Base-by-base conservation (phyloP, 2,888 invertebrate species). In the Hyposoter didymator region DNA sequence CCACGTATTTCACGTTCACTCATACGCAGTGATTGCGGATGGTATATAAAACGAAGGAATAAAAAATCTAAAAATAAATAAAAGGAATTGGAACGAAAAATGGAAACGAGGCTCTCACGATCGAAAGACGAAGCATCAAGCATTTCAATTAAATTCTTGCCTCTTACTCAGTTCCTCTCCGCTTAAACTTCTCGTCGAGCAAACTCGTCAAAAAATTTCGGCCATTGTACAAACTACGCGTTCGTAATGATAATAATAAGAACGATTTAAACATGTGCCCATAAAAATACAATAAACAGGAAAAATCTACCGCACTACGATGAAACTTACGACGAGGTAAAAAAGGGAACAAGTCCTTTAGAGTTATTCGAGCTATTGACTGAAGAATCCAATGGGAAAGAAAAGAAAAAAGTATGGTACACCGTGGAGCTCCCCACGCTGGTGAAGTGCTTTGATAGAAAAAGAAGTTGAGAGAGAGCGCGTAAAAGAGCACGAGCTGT, bases 401-500 rank as follows among this genome's bases (percentile, higher is more conserved):
- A 59, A 28, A 28, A 59, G 59, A 59, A 59, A 59, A 59, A 59
- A 59, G 59, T 59, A 59, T 59, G 59, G 59, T 28, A 28, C 28
- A 59, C 59, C 59, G 19, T 66, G n/a, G 12, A 59, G 28, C 59
- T 59, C 59, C 28, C 59, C 28, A 14, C 4, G 28, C 59, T 28
- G 59, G 12, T 59, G 12, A 59, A 59, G 73, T 74, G 59, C 43
- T 59, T 22, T 39, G 73, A 43, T 39, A 74, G 73, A 74, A 59
- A 74, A 74, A 74, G 59, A 39, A 45, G 59, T 59, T 28, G 28
- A 69, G 43, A 67, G 55, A 35, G 73, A 32, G 43, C 55, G 73
- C 55, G 55, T 39, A 59, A 59, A 39, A 73, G 73, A 73, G 73
- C 73, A 55, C 43, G 73, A 59, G 39, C 22, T 59, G 59, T 22